Evolutionary conservation across 2,888 invertebrate species (phyloP).

Genomic region (Tenthredo notha): DNA sequence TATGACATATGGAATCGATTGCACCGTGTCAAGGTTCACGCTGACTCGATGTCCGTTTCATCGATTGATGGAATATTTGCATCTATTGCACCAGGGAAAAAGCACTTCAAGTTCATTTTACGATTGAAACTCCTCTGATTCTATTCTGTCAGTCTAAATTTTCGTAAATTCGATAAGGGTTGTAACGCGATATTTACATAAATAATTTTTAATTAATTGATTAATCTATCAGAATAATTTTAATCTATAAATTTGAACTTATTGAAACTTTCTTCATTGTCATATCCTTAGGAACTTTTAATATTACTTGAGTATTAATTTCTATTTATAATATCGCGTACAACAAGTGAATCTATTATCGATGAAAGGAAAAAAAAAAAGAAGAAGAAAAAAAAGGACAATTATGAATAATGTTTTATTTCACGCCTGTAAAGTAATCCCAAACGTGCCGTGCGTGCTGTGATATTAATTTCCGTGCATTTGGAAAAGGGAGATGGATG

Average conservation of each 20-base stretch:
- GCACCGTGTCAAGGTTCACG: conserved; percentile 25
- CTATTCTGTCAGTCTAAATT: background rate
- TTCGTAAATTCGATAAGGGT: background rate
- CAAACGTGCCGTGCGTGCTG: background rate
- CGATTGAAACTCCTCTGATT: background rate
- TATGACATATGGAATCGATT: conserved; percentile 23
- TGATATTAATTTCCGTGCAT: conserved; percentile 22
- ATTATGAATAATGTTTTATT: background rate
- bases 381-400: background rate
- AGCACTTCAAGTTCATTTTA: background rate
- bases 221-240: background rate
- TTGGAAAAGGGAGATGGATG: conserved; percentile 11
- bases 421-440: background rate
- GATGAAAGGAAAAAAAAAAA: background rate
- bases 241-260: no score
- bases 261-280: no score
- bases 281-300: background rate
- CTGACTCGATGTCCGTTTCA: conserved; percentile 27
- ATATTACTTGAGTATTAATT: background rate
- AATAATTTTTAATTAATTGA: background rate
- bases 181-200: background rate
- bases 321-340: background rate
- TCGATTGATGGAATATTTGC: conserved; percentile 37
- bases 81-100: background rate
- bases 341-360: background rate